A percentile compares a stretch with the other conserved stretches of the same genome.
phyloP scores from a whole-genome alignment of 2,888 invertebrate species.

The Coenonympha glycerion region DNA sequence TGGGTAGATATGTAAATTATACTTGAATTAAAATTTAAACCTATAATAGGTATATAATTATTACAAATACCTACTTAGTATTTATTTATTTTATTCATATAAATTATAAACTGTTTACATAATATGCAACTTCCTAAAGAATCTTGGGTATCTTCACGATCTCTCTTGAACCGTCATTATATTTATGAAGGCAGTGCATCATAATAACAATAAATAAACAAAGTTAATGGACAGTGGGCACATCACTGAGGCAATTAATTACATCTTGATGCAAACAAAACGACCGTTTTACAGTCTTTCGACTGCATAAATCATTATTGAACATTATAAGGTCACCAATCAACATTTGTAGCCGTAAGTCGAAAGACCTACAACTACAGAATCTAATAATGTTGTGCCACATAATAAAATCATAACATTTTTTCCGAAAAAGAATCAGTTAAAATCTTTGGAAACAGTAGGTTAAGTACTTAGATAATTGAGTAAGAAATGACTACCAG shows the following conservation, averaged over 20 bases:
- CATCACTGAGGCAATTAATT: slow-evolving; percentile 1
- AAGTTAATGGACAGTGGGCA: slow-evolving; percentile 16
- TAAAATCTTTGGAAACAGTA: too few relatives aligned
- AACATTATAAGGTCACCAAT: slow-evolving; percentile 15
- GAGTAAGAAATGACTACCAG: too few relatives aligned
- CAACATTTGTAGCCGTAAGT: not conserved
- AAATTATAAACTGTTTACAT: too few relatives aligned
- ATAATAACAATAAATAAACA: slow-evolving; percentile 10
- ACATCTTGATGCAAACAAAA: not conserved
- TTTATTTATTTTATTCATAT: too few relatives aligned
- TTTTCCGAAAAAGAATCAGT: too few relatives aligned
- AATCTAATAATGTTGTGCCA: too few relatives aligned
- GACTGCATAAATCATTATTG: slow-evolving; percentile 11
- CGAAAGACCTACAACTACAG: too few relatives aligned
- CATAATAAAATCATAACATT: too few relatives aligned
- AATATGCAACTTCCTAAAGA: not conserved
- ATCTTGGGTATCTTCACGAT: not conserved
- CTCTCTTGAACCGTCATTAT: slow-evolving; percentile 20
- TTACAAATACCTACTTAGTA: not conserved
- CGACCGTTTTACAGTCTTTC: slow-evolving; percentile 10
- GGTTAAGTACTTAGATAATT: too few relatives aligned
- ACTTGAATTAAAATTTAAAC: too few relatives aligned
- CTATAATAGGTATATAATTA: too few relatives aligned
- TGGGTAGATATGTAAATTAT: too few relatives aligned
- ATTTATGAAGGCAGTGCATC: not conserved